These are phyloP conservation scores for Heteropelma amictum DNA, from an alignment of 2,888 invertebrate species.

Conservation along the genomic window DNA sequence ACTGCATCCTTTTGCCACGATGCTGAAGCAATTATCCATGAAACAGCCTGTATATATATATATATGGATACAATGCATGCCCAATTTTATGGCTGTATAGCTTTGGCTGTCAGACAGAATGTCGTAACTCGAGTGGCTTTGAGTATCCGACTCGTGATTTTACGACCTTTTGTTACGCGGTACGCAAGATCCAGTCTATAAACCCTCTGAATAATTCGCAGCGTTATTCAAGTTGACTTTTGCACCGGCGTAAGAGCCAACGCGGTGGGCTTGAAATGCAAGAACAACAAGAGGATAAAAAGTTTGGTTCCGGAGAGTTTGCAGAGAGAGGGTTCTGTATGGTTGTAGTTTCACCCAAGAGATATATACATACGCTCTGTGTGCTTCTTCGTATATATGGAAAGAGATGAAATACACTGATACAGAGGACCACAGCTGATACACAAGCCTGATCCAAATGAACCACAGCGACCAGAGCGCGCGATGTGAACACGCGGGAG, in stretches of 20 bases:
- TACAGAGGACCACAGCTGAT: not conserved
- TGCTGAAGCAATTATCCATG: too few relatives aligned
- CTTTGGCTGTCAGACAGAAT: not conserved
- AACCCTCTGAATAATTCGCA: constrained; percentile 38
- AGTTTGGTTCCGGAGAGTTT: constrained; percentile 2
- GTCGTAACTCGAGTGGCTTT: not conserved
- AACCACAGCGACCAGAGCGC: not conserved
- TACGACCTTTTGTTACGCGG: constrained; percentile 10
- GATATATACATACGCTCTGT: not conserved
- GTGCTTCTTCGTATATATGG: not conserved
- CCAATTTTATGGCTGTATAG: constrained; percentile 12
- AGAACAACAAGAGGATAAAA: constrained; percentile 16
- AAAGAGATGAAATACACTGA: constrained; percentile 4
- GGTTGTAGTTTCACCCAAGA: not conserved
- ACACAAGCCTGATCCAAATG: not conserved
- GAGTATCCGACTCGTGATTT: not conserved
- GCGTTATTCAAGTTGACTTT: constrained; percentile 34
- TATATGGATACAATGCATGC: not conserved
- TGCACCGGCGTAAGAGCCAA: not conserved
- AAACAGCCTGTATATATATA: not conserved
- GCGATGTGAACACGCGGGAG: constrained; percentile 1
- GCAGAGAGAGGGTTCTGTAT: not conserved
- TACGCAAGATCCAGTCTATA: not conserved
- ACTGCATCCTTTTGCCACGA: too few relatives aligned
- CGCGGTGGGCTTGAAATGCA: not conserved